Evolutionary conservation across 2,888 invertebrate species (phyloP), one percentile per base, ranked within the genome.

Genomic region (Drosophila birchii): DNA sequence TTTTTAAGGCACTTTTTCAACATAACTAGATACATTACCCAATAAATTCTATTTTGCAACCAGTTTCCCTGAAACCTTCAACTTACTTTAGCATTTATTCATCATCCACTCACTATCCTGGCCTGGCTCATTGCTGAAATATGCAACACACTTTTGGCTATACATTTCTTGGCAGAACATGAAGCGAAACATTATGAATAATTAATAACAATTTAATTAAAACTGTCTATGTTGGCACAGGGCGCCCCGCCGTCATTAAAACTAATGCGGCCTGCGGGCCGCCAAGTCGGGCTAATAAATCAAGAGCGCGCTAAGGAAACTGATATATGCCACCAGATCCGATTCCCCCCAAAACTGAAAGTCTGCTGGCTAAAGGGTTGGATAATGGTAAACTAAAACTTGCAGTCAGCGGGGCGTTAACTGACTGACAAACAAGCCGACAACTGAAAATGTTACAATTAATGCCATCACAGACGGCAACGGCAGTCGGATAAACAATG

Each of bases 161-260:
- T 86, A 78, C 69, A 86, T 80, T 79, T 70, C 26, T 70, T 47
- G 80, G 83, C 63, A 58, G 53, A 66, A 55, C 61, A 57, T 53
- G 63, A 70, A 68, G 18, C 41, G 12, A 36, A 36, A 73, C 23
- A 66, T 59, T 64, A 80, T 89, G 69, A 87, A 84, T 87, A 64
- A 87, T 81, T 89, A 88, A 89, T 79, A 76, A 47, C 64, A 89
- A 87, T 87, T 84, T 85, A 84, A 84, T 84, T 89, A 89, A 89
- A 87, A 84, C 54, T 75, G 79, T 76, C 81, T 71, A 76, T 70
- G 70, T 85, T 74, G 77, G 75, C 66, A 61, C 67, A 68, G 59
- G 36, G 26, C 59, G 18, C 47, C 18, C 41, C 34, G 57, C 43
- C 78, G 82, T 78, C 47, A 53, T 62, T 51, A 66, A 68, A 59